Percentiles rank a stretch among this genome's conserved stretches.
phyloP scores from a whole-genome alignment of 2,888 invertebrate genomes.

The Arge pagana region DNA sequence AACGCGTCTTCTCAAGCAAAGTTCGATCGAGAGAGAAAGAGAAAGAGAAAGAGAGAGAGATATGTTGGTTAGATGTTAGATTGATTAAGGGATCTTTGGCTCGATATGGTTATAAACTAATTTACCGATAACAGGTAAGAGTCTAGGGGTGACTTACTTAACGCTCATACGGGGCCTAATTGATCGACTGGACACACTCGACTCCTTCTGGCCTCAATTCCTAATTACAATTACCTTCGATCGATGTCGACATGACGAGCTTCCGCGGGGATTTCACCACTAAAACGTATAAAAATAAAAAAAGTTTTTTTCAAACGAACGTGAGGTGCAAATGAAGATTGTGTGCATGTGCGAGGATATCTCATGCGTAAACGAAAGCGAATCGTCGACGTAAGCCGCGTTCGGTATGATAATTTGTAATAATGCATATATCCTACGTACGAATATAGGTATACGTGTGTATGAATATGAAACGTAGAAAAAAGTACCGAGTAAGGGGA shows the following conservation, averaged over 20 bases:
- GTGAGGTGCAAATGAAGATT: slow-evolving; percentile 24
- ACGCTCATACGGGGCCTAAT: slow-evolving; percentile 58
- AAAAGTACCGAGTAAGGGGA: too few species aligned
- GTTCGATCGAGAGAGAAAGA: too few species aligned
- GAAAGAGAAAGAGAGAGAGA: too few species aligned
- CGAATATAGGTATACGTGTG: too few species aligned
- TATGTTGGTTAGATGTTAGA: too few species aligned
- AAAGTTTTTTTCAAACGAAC: slow-evolving; percentile 23
- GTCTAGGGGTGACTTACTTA: slow-evolving; percentile 58
- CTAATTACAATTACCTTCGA: slow-evolving; percentile 61
- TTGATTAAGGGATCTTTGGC: slow-evolving; percentile 30
- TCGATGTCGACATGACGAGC: slow-evolving; percentile 58
- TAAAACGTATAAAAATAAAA: slow-evolving; percentile 58
- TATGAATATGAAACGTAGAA: too few species aligned
- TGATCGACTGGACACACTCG: slow-evolving; percentile 56
- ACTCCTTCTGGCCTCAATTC: slow-evolving; percentile 57
- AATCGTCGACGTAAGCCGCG: slow-evolving; percentile 7
- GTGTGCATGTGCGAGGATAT: slow-evolving; percentile 12
- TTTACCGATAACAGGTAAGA: slow-evolving; percentile 46
- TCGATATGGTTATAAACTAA: slow-evolving; percentile 35
- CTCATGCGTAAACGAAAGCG: slow-evolving; percentile 10
- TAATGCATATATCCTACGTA: too few species aligned
- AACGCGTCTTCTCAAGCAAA: too few species aligned
- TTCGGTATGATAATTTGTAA: neutral
- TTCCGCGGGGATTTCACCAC: slow-evolving; percentile 62